A percentile compares a stretch with the other conserved stretches of the same genome.
These are phyloP conservation scores for Phymorhynchus buccinoides DNA, from an alignment of 1,140 invertebrate species.

Conservation along the genomic window DNA sequence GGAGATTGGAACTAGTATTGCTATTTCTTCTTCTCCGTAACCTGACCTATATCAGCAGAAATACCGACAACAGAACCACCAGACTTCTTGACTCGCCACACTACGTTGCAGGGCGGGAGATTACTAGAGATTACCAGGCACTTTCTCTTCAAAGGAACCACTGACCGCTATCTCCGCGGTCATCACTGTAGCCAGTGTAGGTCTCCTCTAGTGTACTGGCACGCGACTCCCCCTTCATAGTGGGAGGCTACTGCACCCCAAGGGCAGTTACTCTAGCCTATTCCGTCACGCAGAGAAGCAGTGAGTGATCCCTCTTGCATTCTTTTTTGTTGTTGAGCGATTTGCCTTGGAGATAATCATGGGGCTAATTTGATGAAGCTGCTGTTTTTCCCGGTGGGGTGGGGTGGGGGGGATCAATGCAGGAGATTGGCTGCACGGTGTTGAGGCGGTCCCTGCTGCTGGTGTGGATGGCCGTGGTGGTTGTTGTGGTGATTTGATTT, in stretches of 20 bases:
- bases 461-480: no score
- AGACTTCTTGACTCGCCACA: background rate
- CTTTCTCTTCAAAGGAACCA: slow-evolving; percentile 30
- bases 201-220: no score
- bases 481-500: slow-evolving; percentile 34
- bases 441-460: background rate
- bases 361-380: slow-evolving; percentile 36
- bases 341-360: slow-evolving; percentile 28
- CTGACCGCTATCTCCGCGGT: slow-evolving; percentile 30
- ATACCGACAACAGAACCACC: background rate
- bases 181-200: slow-evolving; percentile 26
- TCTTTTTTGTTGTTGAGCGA: background rate
- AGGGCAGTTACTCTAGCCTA: no score
- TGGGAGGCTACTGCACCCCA: no score
- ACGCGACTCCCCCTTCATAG: no score
- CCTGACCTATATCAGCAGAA: background rate
- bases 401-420: slow-evolving; percentile 18
- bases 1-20: background rate
- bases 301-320: no score
- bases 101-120: slow-evolving; percentile 21
- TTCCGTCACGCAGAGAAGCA: no score
- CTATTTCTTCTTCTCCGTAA: background rate
- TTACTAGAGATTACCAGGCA: slow-evolving; percentile 35
- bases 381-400: slow-evolving; percentile 37
- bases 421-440: slow-evolving; percentile 1